Evolutionary conservation across 2,113 vertebrate species (phyloP).

Genomic region (Aldabrachelys gigantea): DNA sequence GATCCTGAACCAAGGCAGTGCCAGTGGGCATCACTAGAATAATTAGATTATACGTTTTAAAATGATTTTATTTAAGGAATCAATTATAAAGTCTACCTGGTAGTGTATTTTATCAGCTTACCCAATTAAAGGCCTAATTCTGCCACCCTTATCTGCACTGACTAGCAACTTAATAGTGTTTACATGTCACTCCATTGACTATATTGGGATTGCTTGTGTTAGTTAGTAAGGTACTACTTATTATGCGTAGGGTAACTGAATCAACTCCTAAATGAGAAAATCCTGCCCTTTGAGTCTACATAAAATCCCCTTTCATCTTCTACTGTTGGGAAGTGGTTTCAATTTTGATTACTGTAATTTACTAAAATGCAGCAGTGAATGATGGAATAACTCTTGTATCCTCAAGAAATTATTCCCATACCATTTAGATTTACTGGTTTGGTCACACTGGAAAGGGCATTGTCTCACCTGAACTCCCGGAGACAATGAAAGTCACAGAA

Average conservation of each 20-base stretch:
- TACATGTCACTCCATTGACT: background rate
- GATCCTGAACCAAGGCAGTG: no score
- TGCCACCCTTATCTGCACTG: background rate
- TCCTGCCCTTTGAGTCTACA: background rate
- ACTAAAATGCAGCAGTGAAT: background rate
- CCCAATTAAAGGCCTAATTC: background rate
- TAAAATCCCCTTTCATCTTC: background rate
- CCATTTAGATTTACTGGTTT: background rate
- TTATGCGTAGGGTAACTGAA: background rate
- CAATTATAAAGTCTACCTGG: background rate
- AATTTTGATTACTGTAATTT: background rate
- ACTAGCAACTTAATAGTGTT: background rate
- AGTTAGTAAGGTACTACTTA: background rate
- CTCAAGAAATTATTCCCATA: constrained; percentile 8
- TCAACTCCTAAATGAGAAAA: background rate
- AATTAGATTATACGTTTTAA: background rate
- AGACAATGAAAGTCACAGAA: background rate
- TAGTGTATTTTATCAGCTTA: background rate
- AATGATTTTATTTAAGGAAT: background rate
- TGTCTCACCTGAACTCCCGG: background rate
- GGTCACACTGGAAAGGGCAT: background rate
- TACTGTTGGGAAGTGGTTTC: background rate
- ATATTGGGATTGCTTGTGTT: background rate
- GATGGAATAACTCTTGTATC: background rate
- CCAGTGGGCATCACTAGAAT: background rate